These are phyloP conservation scores for Catagonus wagneri DNA, from an alignment of 2,113 vertebrate genomes.

Conservation along the genomic window DNA sequence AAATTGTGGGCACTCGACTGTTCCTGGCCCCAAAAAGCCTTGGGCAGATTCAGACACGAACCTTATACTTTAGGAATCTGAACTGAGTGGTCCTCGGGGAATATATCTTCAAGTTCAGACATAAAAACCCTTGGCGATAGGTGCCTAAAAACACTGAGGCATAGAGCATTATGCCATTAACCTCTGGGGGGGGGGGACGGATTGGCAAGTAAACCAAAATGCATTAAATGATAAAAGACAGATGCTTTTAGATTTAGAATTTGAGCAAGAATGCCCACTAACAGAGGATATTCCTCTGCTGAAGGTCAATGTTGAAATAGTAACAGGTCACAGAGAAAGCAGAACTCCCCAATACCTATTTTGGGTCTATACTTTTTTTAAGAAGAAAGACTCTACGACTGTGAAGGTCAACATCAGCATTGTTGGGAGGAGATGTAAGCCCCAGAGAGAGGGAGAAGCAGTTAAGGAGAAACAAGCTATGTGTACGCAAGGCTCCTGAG, in stretches of 20 bases:
- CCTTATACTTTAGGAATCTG: background rate
- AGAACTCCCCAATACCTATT: background rate
- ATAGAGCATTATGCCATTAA: rapidly evolving
- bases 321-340: background rate
- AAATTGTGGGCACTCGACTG: background rate
- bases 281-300: background rate
- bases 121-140: background rate
- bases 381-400: background rate
- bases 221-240: background rate
- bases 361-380: background rate
- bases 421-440: background rate
- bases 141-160: rapidly evolving
- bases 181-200: background rate
- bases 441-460: background rate
- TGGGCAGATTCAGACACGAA: background rate
- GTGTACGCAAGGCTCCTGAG: background rate
- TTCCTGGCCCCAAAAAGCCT: background rate
- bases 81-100: background rate
- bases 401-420: background rate
- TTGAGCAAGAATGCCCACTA: background rate
- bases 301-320: background rate
- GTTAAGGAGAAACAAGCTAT: background rate
- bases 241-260: background rate
- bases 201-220: background rate
- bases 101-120: background rate